Evolutionary conservation across 2,797 vertebrate species (phyloP).

Genomic region (Parambassis ranga): DNA sequence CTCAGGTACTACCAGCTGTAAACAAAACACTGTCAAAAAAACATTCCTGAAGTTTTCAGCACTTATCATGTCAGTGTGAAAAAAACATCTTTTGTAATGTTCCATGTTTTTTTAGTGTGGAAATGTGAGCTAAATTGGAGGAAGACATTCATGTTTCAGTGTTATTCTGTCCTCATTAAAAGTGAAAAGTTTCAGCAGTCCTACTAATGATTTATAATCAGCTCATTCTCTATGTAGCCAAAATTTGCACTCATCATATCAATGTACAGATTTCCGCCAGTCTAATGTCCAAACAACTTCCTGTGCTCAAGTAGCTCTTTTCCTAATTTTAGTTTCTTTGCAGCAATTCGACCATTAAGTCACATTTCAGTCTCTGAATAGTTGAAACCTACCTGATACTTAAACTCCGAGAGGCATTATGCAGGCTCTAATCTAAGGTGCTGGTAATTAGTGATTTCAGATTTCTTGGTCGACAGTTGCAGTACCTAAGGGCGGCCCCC

Average conservation of each 20-base stretch:
- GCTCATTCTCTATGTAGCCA: too few relatives aligned
- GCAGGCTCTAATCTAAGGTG: not conserved
- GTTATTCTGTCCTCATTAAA: not conserved
- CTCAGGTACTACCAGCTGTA: not conserved
- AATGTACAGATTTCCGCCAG: too few relatives aligned
- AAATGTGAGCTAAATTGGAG: not conserved
- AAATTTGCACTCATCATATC: too few relatives aligned
- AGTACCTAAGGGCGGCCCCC: too few relatives aligned
- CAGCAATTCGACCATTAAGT: not conserved
- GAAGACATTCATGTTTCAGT: not conserved
- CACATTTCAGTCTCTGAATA: not conserved
- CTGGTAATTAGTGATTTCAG: not conserved
- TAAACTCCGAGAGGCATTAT: not conserved
- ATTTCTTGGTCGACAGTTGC: too few relatives aligned
- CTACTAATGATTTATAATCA: too few relatives aligned
- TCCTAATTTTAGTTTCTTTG: not conserved
- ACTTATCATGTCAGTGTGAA: not conserved
- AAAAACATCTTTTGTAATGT: not conserved
- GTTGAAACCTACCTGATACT: not conserved
- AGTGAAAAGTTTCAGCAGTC: too few relatives aligned
- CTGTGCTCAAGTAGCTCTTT: not conserved
- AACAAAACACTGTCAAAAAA: slow-evolving; percentile 6
- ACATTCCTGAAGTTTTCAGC: too few relatives aligned
- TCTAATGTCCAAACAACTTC: too few relatives aligned
- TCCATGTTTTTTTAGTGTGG: not conserved